Evolutionary conservation across 2,113 vertebrate genomes (phyloP).

Genomic region (Lipotes vexillifer): DNA sequence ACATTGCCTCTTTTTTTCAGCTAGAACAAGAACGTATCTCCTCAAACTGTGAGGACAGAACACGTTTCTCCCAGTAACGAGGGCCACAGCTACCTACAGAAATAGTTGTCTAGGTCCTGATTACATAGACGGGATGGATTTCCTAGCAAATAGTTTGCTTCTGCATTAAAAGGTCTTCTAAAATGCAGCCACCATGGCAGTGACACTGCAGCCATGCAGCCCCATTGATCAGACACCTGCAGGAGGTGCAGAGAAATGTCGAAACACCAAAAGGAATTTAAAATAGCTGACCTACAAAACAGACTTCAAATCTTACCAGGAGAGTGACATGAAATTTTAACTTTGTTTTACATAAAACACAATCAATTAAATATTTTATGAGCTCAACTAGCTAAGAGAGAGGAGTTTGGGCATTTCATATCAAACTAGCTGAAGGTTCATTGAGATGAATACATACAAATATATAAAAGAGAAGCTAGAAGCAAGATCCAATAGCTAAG

Average conservation of each 20-base stretch:
- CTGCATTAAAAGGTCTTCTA: neutral
- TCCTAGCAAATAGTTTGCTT: neutral
- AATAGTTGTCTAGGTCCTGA: neutral
- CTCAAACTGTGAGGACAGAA: neutral
- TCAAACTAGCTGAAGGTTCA: neutral
- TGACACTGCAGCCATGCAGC: neutral
- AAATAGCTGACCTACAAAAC: conserved; percentile 57
- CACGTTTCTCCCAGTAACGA: neutral
- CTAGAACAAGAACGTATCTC: neutral
- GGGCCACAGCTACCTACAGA: neutral
- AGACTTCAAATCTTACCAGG: neutral
- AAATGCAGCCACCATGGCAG: neutral
- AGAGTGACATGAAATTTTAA: conserved; percentile 48
- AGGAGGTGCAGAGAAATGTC: neutral
- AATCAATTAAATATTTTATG: conserved; percentile 53
- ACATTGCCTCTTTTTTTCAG: neutral
- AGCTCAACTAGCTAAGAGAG: neutral
- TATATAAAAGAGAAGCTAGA: neutral
- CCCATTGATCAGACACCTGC: neutral
- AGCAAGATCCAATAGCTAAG: neutral
- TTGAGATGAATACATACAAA: neutral
- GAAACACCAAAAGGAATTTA: neutral
- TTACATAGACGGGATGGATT: neutral
- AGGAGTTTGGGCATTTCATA: neutral
- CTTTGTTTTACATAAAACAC: conserved; percentile 37